Evolutionary conservation across 1,140 invertebrate species (phyloP).

Genomic region (Hycleus phaleratus): DNA sequence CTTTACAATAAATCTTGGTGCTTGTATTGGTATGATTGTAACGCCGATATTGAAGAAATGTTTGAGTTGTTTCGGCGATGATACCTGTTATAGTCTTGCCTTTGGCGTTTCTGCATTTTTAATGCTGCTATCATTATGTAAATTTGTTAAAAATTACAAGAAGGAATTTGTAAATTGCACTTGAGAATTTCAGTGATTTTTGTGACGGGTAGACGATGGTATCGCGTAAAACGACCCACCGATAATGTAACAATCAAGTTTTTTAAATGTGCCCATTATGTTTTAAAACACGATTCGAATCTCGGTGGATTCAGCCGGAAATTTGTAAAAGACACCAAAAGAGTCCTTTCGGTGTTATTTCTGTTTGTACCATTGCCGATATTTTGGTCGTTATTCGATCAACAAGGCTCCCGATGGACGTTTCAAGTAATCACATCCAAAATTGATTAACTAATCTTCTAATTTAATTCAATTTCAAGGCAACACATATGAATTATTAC

Average conservation of each 20-base stretch:
- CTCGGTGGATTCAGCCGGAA: constrained; percentile 63
- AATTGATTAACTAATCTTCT: neutral
- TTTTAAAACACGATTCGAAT: constrained; percentile 19
- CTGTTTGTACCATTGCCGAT: constrained; percentile 59
- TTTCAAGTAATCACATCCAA: constrained; percentile 49
- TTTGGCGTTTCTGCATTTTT: constrained; percentile 68
- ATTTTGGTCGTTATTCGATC: constrained; percentile 63
- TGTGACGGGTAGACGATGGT: constrained; percentile 56
- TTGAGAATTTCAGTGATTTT: constrained; percentile 54
- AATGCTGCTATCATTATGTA: constrained; percentile 57
- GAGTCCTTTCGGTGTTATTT: constrained; percentile 40
- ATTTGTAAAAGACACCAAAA: constrained; percentile 54
- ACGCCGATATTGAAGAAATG: constrained; percentile 65
- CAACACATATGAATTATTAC: constrained; percentile 55
- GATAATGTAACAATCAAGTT: constrained; percentile 64
- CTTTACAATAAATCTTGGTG: constrained; percentile 72
- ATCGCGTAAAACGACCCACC: constrained; percentile 58
- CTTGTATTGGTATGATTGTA: constrained; percentile 63
- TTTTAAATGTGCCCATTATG: constrained; percentile 48
- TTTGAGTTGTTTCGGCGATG: constrained; percentile 62
- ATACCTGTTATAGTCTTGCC: constrained; percentile 68
- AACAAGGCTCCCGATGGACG: constrained; percentile 59
- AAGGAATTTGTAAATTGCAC: neutral
- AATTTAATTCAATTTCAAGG: constrained; percentile 45
- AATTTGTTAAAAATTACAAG: constrained; percentile 19